phyloP scores from a whole-genome alignment of 2,113 vertebrate genomes.

The Pardalotus punctatus region DNA sequence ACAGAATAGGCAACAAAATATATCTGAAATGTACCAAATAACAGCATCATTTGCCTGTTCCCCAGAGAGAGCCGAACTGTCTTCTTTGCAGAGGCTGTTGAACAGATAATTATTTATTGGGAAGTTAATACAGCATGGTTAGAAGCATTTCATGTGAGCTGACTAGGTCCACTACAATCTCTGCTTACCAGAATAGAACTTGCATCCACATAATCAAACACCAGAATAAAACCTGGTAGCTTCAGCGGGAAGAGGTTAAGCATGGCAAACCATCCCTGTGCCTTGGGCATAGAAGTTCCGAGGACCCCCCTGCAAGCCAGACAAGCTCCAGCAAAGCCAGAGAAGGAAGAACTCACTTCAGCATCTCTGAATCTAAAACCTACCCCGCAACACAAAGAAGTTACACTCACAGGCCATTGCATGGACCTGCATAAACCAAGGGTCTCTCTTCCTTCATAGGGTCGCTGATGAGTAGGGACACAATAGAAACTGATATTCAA shows the following conservation, averaged over 20 bases:
- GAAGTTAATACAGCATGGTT: background rate
- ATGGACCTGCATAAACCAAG: background rate
- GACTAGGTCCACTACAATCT: background rate
- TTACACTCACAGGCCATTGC: background rate
- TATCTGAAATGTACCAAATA: background rate
- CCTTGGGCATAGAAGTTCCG: rapidly evolving
- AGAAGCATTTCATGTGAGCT: background rate
- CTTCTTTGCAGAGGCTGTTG: background rate
- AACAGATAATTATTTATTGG: background rate
- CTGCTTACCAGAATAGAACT: background rate
- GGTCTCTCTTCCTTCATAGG: background rate
- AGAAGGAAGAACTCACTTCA: background rate
- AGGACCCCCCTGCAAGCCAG: rapidly evolving
- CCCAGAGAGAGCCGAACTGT: background rate
- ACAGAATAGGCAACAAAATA: background rate
- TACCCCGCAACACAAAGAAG: background rate
- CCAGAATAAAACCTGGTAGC: background rate
- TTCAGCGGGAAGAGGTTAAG: background rate
- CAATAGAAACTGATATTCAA: background rate
- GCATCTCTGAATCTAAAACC: background rate
- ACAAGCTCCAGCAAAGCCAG: background rate
- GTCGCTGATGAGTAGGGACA: background rate
- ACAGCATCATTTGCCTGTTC: background rate
- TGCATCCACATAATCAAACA: background rate
- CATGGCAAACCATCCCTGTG: background rate